Conservation (phyloP, 2,888 invertebrate species). For the Polydrusus cervinus region DNA sequence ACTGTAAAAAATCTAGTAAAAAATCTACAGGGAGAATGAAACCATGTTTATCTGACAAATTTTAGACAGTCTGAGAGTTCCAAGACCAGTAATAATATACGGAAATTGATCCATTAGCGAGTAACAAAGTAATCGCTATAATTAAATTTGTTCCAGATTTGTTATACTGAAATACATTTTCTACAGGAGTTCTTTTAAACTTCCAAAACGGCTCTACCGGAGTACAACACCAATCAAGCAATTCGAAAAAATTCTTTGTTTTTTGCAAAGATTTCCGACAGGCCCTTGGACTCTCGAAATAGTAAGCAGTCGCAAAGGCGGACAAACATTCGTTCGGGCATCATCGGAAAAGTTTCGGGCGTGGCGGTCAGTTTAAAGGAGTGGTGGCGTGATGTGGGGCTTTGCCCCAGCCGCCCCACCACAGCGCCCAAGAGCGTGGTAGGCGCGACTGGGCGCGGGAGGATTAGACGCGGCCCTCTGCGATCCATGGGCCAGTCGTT, state of each 20-base stretch:
- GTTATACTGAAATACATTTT: not conserved
- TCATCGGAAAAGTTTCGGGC: constrained; percentile 65
- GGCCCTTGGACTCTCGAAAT: constrained; percentile 17
- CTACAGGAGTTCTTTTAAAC: constrained; percentile 21
- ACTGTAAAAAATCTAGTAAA: not conserved
- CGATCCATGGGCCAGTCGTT: constrained; percentile 85
- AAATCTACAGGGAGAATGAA: not conserved
- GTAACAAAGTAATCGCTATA: not conserved
- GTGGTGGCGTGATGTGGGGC: constrained; percentile 73
- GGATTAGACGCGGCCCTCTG: constrained; percentile 61
- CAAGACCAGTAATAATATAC: not conserved
- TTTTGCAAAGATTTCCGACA: constrained; percentile 57
- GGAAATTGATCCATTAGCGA: not conserved
- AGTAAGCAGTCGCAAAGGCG: not conserved
- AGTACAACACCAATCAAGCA: constrained; percentile 56
- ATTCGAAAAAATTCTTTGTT: constrained; percentile 57
- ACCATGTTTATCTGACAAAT: not conserved
- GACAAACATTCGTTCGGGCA: constrained; percentile 35
- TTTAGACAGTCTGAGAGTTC: not conserved
- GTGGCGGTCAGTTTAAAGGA: constrained; percentile 71
- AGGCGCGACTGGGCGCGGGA: constrained; percentile 61
- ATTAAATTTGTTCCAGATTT: not conserved
- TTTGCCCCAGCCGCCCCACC: constrained; percentile 69
- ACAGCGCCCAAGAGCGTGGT: constrained; percentile 61
- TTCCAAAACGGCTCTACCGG: constrained; percentile 63